Percentiles rank a stretch among this genome's conserved stretches.
Evolutionary conservation across 2,113 vertebrate genomes (phyloP).

Genomic region (Tinamus guttatus): DNA sequence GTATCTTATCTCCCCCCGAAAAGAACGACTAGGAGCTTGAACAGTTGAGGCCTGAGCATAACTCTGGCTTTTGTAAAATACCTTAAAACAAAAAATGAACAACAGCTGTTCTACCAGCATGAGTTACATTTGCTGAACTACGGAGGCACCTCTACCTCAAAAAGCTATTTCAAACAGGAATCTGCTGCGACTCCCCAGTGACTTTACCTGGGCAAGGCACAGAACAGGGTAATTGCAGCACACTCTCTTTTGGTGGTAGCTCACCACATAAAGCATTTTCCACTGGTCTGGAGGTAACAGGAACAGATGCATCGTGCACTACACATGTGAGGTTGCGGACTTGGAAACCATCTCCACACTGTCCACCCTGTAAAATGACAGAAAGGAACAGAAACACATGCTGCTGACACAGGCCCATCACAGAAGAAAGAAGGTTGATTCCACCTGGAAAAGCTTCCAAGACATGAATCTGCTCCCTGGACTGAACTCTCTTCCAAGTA

Average conservation of each 20-base stretch:
- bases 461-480: background rate
- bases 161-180: background rate
- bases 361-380: slow-evolving; percentile 81
- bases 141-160: background rate
- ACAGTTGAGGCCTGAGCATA: background rate
- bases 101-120: background rate
- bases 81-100: background rate
- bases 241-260: slow-evolving; percentile 66
- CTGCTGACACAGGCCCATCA: background rate
- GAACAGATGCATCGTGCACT: slow-evolving; percentile 80
- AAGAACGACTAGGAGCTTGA: background rate
- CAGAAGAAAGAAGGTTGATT: background rate
- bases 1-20: background rate
- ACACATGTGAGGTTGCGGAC: slow-evolving; percentile 86
- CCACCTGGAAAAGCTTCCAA: background rate
- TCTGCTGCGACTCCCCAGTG: background rate
- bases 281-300: slow-evolving; percentile 68
- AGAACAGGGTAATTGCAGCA: slow-evolving; percentile 85
- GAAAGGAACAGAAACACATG: slow-evolving; percentile 25
- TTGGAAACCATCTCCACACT: slow-evolving; percentile 91
- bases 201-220: slow-evolving; percentile 91
- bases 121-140: background rate
- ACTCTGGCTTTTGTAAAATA: background rate
- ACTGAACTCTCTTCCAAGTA: background rate
- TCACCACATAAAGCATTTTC: slow-evolving; percentile 83